Conservation (phyloP, 92 coral and sea anemone genomes). For the Porites rus region DNA sequence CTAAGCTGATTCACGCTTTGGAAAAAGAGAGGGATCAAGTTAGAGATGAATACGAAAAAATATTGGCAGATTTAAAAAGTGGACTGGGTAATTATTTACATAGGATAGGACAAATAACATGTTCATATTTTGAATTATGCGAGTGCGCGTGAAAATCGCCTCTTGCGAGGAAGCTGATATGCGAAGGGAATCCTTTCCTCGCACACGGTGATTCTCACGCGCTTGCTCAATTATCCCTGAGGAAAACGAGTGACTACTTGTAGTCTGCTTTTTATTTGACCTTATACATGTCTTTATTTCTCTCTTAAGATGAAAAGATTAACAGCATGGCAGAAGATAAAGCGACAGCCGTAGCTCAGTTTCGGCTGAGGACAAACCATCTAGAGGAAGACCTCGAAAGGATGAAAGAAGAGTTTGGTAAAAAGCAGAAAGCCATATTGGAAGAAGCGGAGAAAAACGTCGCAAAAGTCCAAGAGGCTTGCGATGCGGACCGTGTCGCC, state of each 20-base stretch:
- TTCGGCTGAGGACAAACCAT: conserved; percentile 45
- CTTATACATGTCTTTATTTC: not conserved
- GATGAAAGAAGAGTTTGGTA: conserved; percentile 59
- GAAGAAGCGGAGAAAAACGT: conserved; percentile 73
- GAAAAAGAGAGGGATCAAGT: conserved; percentile 62
- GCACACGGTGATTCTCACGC: too few species aligned
- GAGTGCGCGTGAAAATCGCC: too few species aligned
- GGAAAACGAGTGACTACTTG: not conserved
- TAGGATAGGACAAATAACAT: too few species aligned
- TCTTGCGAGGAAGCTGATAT: too few species aligned
- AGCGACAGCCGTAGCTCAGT: conserved; percentile 41
- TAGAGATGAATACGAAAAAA: conserved; percentile 71
- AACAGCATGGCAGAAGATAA: conserved; percentile 39
- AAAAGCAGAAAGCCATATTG: conserved; percentile 65
- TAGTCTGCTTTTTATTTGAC: not conserved
- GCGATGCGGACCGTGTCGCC: conserved; percentile 62
- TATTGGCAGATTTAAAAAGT: conserved; percentile 66
- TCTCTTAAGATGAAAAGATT: conserved; percentile 18
- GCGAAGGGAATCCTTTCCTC: too few species aligned
- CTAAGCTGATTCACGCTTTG: conserved; percentile 14
- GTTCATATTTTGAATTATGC: too few species aligned
- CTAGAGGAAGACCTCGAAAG: conserved; percentile 71
- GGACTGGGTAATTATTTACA: conserved; percentile 67
- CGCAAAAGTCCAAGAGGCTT: conserved; percentile 64
- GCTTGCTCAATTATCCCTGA: too few species aligned